phyloP scores from a whole-genome alignment of 1,140 invertebrate genomes.

The Pseudomyrmex cubaensis region DNA sequence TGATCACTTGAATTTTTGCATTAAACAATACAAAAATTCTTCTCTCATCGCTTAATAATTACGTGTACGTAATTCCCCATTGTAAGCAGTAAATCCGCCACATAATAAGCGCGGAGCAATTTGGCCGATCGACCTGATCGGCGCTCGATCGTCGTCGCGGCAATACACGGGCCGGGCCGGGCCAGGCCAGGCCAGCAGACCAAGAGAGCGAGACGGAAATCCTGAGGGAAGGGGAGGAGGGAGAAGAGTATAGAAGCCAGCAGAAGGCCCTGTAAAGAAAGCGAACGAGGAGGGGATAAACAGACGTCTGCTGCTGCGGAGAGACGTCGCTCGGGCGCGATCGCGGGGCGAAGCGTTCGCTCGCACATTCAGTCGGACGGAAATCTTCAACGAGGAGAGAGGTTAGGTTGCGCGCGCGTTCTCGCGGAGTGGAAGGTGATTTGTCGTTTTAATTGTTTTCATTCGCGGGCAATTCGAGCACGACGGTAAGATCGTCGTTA shows the following conservation, averaged over 20 bases:
- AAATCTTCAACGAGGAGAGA: conserved; percentile 22
- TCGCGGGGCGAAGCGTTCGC: conserved; percentile 30
- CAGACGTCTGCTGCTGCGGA: conserved; percentile 61
- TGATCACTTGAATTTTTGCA: not conserved
- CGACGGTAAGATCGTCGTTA: not conserved
- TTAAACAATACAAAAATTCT: not conserved
- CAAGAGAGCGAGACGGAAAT: conserved; percentile 1
- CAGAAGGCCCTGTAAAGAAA: conserved; percentile 34
- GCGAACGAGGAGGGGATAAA: conserved; percentile 58
- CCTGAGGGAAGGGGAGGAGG: not conserved
- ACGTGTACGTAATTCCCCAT: not conserved
- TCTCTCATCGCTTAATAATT: not conserved
- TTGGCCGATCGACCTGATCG: not conserved
- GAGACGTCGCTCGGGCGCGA: conserved; percentile 57
- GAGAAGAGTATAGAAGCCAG: not conserved
- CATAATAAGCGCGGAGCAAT: not conserved
- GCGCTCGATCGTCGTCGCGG: not conserved
- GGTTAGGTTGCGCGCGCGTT: no score
- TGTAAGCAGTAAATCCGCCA: not conserved
- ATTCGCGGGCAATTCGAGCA: no score
- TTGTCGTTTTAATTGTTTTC: no score
- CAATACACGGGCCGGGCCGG: not conserved
- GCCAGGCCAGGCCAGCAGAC: not conserved
- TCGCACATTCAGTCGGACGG: conserved; percentile 59
- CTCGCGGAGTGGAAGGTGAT: no score